Conservation (phyloP, 1,140 invertebrate genomes). For the Drosophila arawakana region DNA sequence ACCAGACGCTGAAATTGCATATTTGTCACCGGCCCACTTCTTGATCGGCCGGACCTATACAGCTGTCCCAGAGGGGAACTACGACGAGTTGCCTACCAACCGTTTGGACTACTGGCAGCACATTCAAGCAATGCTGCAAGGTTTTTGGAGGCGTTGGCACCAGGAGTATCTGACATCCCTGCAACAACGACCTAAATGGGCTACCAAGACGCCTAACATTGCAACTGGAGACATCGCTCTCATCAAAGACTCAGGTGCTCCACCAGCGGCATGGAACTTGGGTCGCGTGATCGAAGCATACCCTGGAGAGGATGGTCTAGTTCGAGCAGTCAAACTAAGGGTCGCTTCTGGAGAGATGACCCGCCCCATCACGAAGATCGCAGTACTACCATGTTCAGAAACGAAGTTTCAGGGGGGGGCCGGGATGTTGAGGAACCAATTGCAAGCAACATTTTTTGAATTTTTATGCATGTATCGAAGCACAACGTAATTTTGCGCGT, state of each 20-base stretch:
- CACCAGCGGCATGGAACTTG: background rate
- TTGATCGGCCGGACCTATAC: background rate
- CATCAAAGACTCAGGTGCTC: background rate
- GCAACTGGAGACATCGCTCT: background rate
- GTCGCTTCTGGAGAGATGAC: too few relatives aligned
- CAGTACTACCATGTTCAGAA: too few relatives aligned
- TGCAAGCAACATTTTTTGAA: too few relatives aligned
- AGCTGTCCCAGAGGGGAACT: background rate
- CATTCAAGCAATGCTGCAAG: conserved; percentile 1
- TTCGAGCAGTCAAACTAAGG: too few relatives aligned
- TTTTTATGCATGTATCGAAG: too few relatives aligned
- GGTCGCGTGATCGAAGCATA: too few relatives aligned
- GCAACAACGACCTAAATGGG: background rate
- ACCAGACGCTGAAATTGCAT: background rate
- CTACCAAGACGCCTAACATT: background rate
- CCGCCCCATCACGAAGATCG: too few relatives aligned
- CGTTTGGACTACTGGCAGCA: conserved; percentile 7
- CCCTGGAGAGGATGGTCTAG: too few relatives aligned
- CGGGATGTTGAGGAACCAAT: background rate
- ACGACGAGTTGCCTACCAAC: background rate
- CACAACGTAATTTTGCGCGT: too few relatives aligned
- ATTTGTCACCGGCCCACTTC: background rate
- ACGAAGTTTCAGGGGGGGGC: too few relatives aligned
- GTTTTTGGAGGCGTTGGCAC: conserved; percentile 15
- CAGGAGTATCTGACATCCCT: conserved; percentile 7